phyloP scores from a whole-genome alignment of 2,113 vertebrate genomes.

The western clawed frog (Xenopus tropicalis) region UCB_Xtro_10.0 CM004443.2:148969501-148970000 shows the following conservation, averaged over 20 bases:
- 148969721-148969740: not conserved
- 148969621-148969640: too few relatives aligned
- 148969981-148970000: conserved; percentile 45
- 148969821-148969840: conserved; percentile 16
- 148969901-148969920: conserved; percentile 44
- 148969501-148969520: too few relatives aligned
- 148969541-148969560: too few relatives aligned
- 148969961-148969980: conserved; percentile 45
- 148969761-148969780: conserved; percentile 4
- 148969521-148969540: too few relatives aligned
- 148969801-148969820: not conserved
- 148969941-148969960: conserved; percentile 43
- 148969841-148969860: conserved; percentile 19
- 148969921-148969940: conserved; percentile 47
- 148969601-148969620: too few relatives aligned
- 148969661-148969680: not conserved
- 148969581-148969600: too few relatives aligned
- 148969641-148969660: not conserved
- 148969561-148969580: too few relatives aligned
- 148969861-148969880: conserved; percentile 24
- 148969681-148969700: not conserved
- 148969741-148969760: not conserved
- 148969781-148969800: not conserved
- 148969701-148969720: not conserved
- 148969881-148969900: conserved; percentile 44